Conservation (phyloP, 37 sponge, comb jelly and placozoan genomes). For the Petrosia ficiformis region DNA sequence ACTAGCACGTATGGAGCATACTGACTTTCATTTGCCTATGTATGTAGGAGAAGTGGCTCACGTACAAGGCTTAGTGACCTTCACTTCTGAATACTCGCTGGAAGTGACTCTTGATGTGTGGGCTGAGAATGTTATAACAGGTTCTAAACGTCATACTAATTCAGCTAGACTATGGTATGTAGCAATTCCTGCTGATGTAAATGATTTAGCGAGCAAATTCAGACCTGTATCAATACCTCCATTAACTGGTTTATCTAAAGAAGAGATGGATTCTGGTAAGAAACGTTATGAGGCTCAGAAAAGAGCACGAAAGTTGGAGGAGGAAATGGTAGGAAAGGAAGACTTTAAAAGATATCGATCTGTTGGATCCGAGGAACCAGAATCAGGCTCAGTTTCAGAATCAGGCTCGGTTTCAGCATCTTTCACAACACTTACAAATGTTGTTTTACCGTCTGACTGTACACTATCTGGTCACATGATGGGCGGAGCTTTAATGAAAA, state of each 20-base stretch:
- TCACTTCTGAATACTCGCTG: constrained; percentile 70
- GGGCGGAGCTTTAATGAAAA: constrained; percentile 90
- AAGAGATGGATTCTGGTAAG: constrained; percentile 33
- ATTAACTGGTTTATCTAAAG: constrained; percentile 38
- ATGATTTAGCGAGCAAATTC: neutral
- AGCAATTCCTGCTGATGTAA: constrained; percentile 29
- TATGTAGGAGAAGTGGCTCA: constrained; percentile 79
- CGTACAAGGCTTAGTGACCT: constrained; percentile 73
- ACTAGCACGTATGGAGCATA: constrained; percentile 78
- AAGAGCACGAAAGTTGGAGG: neutral
- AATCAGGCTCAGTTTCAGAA: too few species aligned
- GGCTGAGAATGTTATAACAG: constrained; percentile 73
- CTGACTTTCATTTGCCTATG: constrained; percentile 85
- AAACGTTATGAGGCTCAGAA: constrained; percentile 67
- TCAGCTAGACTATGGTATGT: constrained; percentile 86
- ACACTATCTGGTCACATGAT: constrained; percentile 25
- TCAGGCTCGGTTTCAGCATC: constrained; percentile 27
- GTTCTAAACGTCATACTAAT: constrained; percentile 60
- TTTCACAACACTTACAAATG: constrained; percentile 55
- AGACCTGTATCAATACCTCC: constrained; percentile 48
- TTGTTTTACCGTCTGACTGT: constrained; percentile 83
- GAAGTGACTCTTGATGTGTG: constrained; percentile 82
- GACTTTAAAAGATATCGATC: neutral
- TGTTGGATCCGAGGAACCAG: too few species aligned
- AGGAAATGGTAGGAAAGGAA: neutral